Percentiles rank a stretch among this genome's conserved stretches.
Conservation (phyloP, 2,888 invertebrate genomes). For the Rutpela maculata region DNA sequence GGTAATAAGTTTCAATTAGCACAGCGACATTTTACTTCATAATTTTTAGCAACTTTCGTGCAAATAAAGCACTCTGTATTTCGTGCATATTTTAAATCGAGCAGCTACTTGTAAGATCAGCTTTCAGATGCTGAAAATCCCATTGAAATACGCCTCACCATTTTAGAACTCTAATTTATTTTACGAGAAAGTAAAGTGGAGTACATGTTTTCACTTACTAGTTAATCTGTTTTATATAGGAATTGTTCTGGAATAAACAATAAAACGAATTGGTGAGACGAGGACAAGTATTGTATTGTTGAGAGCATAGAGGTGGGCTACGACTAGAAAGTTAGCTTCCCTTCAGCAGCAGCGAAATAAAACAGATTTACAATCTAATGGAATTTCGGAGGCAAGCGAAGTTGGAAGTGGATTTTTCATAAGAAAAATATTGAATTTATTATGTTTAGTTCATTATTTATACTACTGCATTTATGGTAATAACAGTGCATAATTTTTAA, state of each 20-base stretch:
- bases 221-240: not conserved
- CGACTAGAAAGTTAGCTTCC: not conserved
- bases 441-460: no score
- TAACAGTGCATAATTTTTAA: no score
- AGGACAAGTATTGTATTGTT: no score
- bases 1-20: no score
- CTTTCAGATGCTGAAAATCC: not conserved
- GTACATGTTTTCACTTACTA: not conserved
- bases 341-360: not conserved
- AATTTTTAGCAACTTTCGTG: no score
- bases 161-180: not conserved
- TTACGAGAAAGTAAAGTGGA: not conserved
- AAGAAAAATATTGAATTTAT: no score
- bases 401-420: no score
- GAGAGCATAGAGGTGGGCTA: not conserved
- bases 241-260: not conserved
- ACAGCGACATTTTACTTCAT: no score
- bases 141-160: not conserved
- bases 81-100: no score
- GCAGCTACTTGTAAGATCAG: not conserved
- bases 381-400: not conserved
- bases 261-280: not conserved
- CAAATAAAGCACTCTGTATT: no score
- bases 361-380: not conserved
- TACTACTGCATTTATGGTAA: no score